These are phyloP conservation scores for Vanessa atalanta DNA, from an alignment of 1,140 invertebrate species.

Conservation along the genomic window DNA sequence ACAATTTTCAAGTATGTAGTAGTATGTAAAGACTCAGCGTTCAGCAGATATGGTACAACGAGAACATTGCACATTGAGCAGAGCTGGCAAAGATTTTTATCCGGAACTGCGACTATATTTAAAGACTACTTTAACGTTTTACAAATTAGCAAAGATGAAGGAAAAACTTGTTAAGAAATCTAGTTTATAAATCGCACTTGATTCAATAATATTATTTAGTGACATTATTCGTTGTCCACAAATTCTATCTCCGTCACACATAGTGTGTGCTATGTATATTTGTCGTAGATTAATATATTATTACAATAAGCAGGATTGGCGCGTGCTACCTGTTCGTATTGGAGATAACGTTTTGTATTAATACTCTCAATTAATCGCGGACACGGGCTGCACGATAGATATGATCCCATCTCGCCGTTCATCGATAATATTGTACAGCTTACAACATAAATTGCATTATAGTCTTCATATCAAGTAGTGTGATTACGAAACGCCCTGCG, in stretches of 20 bases:
- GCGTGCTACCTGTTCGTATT: background rate
- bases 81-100: background rate
- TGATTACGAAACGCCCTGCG: no score
- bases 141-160: no score
- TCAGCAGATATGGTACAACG: background rate
- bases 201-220: no score
- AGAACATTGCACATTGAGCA: background rate
- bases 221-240: no score
- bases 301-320: background rate
- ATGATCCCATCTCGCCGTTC: slow-evolving; percentile 5
- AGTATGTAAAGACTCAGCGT: background rate
- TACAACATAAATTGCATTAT: no score
- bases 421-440: no score
- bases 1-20: background rate
- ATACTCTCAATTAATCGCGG: slow-evolving; percentile 15
- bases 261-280: background rate
- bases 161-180: no score
- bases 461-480: no score
- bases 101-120: background rate
- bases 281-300: background rate
- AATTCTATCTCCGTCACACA: no score
- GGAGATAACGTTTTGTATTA: slow-evolving; percentile 16
- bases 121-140: background rate
- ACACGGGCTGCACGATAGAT: slow-evolving; percentile 3
- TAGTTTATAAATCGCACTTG: no score